Evolutionary conservation across 2,797 vertebrate species (phyloP).

Genomic region (Myotis findleyi): DNA sequence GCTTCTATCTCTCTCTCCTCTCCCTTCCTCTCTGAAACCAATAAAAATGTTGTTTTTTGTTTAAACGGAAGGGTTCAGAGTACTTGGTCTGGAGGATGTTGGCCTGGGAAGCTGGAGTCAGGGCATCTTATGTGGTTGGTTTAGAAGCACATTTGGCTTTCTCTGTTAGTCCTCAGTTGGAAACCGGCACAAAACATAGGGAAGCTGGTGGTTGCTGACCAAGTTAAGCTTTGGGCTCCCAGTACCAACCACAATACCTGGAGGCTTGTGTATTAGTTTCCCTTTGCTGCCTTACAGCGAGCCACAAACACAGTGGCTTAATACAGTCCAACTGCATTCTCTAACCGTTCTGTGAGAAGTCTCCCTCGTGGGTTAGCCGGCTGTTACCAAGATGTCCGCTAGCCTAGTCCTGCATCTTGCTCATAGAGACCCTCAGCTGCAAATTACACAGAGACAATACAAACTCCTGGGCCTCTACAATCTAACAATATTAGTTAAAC

Average conservation of each 20-base stretch:
- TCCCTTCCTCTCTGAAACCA: too few relatives aligned
- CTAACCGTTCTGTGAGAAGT: neutral
- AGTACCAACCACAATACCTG: neutral
- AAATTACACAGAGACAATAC: neutral
- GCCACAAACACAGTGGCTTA: neutral
- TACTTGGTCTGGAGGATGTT: neutral
- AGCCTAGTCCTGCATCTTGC: neutral
- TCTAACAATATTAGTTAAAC: neutral
- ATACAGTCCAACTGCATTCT: neutral
- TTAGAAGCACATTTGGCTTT: neutral
- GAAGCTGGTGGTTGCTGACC: neutral
- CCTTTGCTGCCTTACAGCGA: neutral
- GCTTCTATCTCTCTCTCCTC: too few relatives aligned
- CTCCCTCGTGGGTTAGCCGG: rapidly evolving
- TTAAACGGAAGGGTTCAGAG: neutral
- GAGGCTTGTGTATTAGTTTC: neutral
- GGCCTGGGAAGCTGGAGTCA: neutral
- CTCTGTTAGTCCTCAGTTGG: neutral
- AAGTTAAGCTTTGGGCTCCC: neutral
- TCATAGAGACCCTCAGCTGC: neutral
- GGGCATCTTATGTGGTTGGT: neutral
- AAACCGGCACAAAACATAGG: neutral
- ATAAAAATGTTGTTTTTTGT: too few relatives aligned
- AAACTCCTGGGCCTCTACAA: neutral
- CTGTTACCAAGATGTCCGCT: neutral